Evolutionary conservation across 2,888 invertebrate genomes (phyloP), one percentile per base, ranked within the genome.

Genomic region (Erpobdella octoculata): DNA sequence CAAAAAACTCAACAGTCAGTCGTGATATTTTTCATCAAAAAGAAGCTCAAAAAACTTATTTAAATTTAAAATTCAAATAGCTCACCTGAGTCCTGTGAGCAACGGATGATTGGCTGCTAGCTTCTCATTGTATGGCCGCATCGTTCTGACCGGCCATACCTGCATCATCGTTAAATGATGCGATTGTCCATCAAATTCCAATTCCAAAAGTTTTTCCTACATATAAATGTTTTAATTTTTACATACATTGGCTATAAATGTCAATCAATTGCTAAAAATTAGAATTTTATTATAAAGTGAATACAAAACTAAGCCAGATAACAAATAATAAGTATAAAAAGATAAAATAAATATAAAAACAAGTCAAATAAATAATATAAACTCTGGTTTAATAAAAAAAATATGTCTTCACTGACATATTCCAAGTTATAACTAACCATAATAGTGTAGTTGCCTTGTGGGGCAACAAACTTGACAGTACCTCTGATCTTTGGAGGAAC

Each of bases 121-220:
- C 86, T 99, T 99, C 86, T 99, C 98, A 25, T 94, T 91, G 74
- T 90, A 65, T n/a, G 98, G 98, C 76, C 98, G 88, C 74, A 96
- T 93, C 84, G 94, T 93, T 83, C 98, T 91, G 78, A 99, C 98
- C 6, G 98, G 98, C 98, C 98, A 99, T 75, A 98, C 92, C 87
- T 99, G 98, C 85, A 98, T 87, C 97, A 99, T 98, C 75, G 89
- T 90, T 86, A 89, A 94, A 83, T 92, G 89, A 73, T 90, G 89
- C 81, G 89, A 89, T 84, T 95, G 92, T 25, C 96, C 96, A 84
- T 97, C 95, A 86, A 98, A 99, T 85, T 99, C 98, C 0, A 94
- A 93, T 86, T 98, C 97, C 81, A 99, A 86, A 71, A 99, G 89
- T n/a, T 91, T 86, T 84, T 98, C 98, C 91, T 92, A 80, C 21